phyloP scores from a whole-genome alignment of 1,140 invertebrate genomes.

The Zaprionus inermis region DNA sequence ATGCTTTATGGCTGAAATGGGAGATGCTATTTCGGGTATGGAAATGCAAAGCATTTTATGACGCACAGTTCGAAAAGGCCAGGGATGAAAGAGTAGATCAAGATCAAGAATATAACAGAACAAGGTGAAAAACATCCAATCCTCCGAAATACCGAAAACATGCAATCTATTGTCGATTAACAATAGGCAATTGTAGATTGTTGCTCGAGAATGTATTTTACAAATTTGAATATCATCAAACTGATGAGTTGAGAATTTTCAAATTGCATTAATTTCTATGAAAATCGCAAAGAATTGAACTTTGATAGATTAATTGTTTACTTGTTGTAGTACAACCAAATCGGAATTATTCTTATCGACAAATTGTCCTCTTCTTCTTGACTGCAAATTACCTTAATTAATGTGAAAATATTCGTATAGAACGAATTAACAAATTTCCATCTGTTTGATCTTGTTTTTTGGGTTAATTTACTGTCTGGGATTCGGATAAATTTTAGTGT shows the following conservation, averaged over 20 bases:
- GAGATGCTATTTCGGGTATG: slow-evolving; percentile 44
- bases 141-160: background rate
- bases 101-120: slow-evolving; percentile 29
- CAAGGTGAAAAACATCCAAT: slow-evolving; percentile 5
- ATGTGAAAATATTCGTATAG: background rate
- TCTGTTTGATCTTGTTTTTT: background rate
- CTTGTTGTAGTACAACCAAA: background rate
- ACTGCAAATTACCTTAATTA: background rate
- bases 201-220: background rate
- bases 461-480: background rate
- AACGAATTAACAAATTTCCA: slow-evolving; percentile 2
- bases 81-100: slow-evolving; percentile 66
- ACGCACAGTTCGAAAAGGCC: slow-evolving; percentile 51
- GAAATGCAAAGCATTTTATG: slow-evolving; percentile 49
- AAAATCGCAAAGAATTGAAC: background rate
- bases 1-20: slow-evolving; percentile 50
- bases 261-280: background rate
- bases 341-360: background rate
- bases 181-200: background rate
- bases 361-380: background rate
- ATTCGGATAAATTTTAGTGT: background rate
- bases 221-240: background rate
- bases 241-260: background rate
- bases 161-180: background rate
- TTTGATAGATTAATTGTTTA: background rate